Base-by-base conservation (phyloP, 2,797 vertebrate genomes). In the Lithobates pipiens region DNA sequence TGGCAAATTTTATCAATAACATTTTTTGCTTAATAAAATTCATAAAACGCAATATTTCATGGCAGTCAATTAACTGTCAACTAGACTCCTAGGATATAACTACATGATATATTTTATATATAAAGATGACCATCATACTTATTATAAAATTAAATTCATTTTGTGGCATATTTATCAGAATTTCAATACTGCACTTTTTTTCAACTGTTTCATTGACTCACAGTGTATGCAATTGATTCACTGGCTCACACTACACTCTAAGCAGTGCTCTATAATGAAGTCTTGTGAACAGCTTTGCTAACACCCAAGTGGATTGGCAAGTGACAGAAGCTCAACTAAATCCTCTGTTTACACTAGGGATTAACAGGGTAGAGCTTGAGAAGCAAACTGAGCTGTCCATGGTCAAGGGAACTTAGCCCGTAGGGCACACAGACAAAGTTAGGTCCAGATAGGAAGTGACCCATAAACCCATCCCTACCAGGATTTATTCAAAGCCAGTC, bases 381-480 rank as follows among this genome's bases (percentile, higher is more conserved):
- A 88, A 82, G 87, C 91, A 89, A 89, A 90, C 91, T 87, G 93
- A 91, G 94, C 93, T 92, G 90, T 86, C 91, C 92, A 93, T 91
- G 94, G 94, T 94, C 94, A 95, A 94, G 95, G 93, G 93, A 94
- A 95, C 91, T 92, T 93, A 93, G 94, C 93, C 94, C 88, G 90
- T 86, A 92, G 94, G 94, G 94, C 94, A 95, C 88, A 79, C 76
- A 89, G 93, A 95, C 94, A 96, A 96, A 96, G 96, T 91, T 90
- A 90, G 91, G 96, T 94, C 95, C 96, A 96, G 94, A 96, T 93
- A 98, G 96, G 97, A 97, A 97, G 96, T 97, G 97, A 98, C 97
- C 97, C 97, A 98, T 97, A 97, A 99, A 97, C 94, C 92, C 95
- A 96, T 95, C 93, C 93, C 91, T 94, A 95, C 92, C 94, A 92